Evolutionary conservation across 2,797 vertebrate species (phyloP).

Genomic region (Eulemur albifrons): DNA sequence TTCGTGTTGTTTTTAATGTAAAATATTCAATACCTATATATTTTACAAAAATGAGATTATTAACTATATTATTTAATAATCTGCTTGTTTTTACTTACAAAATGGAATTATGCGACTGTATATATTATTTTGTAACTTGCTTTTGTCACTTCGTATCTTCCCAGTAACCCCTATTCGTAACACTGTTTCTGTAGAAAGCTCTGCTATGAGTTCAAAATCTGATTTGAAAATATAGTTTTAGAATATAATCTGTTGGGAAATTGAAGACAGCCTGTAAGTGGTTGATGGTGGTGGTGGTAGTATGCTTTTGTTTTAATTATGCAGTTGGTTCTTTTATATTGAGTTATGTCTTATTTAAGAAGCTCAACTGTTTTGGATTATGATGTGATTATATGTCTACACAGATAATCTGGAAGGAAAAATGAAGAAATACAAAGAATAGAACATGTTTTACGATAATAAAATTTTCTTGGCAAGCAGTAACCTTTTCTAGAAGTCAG

Average conservation of each 20-base stretch:
- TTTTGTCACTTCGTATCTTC: not conserved
- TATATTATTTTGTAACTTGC: not conserved
- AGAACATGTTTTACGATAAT: slow-evolving; percentile 27
- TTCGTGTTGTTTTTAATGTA: not conserved
- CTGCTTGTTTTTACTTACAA: not conserved
- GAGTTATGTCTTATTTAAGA: slow-evolving; percentile 6
- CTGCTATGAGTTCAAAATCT: not conserved
- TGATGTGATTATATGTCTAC: slow-evolving; percentile 1
- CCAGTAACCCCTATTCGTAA: not conserved
- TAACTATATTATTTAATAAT: not conserved
- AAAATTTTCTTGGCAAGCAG: slow-evolving; percentile 26
- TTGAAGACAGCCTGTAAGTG: not conserved
- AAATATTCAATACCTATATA: not conserved
- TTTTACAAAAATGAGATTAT: not conserved
- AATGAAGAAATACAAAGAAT: slow-evolving; percentile 39
- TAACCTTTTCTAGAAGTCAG: slow-evolving; percentile 49
- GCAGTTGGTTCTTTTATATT: not conserved
- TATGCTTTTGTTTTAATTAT: not conserved
- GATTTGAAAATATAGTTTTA: not conserved
- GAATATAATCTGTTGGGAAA: not conserved
- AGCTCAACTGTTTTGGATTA: slow-evolving; percentile 4
- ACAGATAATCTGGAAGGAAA: not conserved
- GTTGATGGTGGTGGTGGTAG: not conserved
- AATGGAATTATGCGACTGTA: not conserved
- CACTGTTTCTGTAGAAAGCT: not conserved